Percentiles rank a stretch among this genome's conserved stretches.
Conservation (phyloP, 2,113 vertebrate species). For the Caloenas nicobarica region DNA sequence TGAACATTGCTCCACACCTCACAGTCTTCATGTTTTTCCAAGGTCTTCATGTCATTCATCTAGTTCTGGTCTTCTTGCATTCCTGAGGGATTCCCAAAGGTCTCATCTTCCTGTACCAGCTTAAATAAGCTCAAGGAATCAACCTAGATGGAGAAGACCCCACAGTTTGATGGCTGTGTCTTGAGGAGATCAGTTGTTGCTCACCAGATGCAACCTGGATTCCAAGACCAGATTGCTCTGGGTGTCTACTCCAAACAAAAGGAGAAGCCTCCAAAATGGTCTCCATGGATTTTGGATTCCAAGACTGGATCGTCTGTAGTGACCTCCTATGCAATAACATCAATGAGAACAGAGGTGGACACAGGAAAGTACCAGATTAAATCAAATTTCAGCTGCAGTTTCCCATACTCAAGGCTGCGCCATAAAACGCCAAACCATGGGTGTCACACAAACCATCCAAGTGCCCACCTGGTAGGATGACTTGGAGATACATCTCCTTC, state of each 20-base stretch:
- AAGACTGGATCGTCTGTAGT: neutral
- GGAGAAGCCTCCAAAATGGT: neutral
- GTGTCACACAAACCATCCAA: neutral
- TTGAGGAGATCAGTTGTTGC: neutral
- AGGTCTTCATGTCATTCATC: neutral
- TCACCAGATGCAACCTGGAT: neutral
- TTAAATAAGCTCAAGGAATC: neutral
- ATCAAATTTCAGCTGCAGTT: neutral
- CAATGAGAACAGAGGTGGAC: neutral
- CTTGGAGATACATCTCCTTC: neutral
- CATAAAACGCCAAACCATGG: neutral
- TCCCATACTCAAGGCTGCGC: neutral
- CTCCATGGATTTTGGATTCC: neutral
- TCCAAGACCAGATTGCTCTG: neutral
- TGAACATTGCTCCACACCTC: accelerated
- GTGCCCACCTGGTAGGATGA: neutral
- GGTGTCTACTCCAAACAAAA: neutral
- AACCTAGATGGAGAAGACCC: neutral
- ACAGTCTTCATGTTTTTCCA: neutral
- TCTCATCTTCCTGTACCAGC: neutral
- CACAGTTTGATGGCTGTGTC: neutral
- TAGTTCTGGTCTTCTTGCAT: accelerated
- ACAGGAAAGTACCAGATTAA: neutral
- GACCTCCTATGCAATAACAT: neutral
- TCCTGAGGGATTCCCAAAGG: neutral